phyloP scores from a whole-genome alignment of 2,888 invertebrate genomes.

The Lepidochrysops patricia region DNA sequence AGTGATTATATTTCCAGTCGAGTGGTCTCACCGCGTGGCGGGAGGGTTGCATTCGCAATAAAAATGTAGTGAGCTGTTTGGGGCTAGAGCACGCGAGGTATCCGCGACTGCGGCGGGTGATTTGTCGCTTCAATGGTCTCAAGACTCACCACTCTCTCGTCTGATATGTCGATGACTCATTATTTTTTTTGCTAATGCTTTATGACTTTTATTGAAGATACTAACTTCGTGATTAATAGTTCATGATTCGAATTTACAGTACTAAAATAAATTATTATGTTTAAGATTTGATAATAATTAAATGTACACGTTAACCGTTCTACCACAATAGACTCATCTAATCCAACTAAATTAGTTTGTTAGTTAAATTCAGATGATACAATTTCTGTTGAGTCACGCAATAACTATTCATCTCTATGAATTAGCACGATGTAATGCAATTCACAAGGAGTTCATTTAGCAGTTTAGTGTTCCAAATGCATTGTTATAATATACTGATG shows the following conservation, averaged over 20 bases:
- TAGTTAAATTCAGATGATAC: neutral
- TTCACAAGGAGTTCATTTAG: too few relatives aligned
- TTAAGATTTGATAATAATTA: neutral
- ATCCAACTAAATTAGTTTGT: neutral
- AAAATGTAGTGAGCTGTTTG: slow-evolving; percentile 41
- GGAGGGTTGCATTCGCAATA: slow-evolving; percentile 49
- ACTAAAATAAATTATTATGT: too few relatives aligned
- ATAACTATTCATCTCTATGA: neutral
- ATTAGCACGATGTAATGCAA: neutral
- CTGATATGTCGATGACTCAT: neutral
- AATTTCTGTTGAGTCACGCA: neutral
- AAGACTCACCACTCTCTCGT: slow-evolving; percentile 1
- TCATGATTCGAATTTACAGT: too few relatives aligned
- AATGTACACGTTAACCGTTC: neutral
- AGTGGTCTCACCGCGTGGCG: slow-evolving; percentile 44
- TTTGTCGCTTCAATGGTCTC: slow-evolving; percentile 6
- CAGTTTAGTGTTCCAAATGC: too few relatives aligned
- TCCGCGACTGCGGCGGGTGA: neutral
- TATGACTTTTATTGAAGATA: neutral
- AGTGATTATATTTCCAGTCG: slow-evolving; percentile 64
- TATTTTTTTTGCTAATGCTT: neutral
- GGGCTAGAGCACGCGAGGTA: slow-evolving; percentile 1
- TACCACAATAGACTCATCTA: neutral
- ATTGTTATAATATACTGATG: too few relatives aligned
- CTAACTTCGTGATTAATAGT: neutral